Base-by-base conservation (phyloP, 2,797 vertebrate species). In the Euthynnus affinis region DNA sequence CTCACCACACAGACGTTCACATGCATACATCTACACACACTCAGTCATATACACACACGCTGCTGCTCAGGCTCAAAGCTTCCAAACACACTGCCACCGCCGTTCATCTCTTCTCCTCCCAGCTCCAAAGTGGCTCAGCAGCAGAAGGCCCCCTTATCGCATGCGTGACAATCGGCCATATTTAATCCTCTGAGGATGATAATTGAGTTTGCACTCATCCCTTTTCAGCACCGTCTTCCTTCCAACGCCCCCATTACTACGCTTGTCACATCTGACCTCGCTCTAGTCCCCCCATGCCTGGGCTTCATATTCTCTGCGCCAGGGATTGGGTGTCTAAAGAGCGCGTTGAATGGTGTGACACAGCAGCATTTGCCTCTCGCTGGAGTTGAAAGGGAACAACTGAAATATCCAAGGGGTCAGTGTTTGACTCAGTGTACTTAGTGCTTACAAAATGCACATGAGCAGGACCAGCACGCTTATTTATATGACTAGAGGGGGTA, bases 171-270 rank as follows among this genome's bases (percentile, higher is more conserved):
- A 91, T 91, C 60, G 78, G 70, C 89, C 90, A 88, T 83, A 87
- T 92, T 93, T 93, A 94, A 94, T 93, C 92, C 92, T 80, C 74
- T 32, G 76, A 90, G 89, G 86, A 82, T 86, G 67, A 89, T 93
- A 93, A 94, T 90, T 90, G 89, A 90, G 91, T 94, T 93, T 91
- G 75, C 71, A 23, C 79, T 92, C 83, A 87, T 88, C 88, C 83
- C 75, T 84, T 89, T 83, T 91, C 69, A 86, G 75, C 14, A 14
- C 64, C 23, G 58, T 66, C 81, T 78, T 85, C 69, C 66, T 76
- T 68, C 63, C 58, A 71, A 80, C 49, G 49, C 74, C 74, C 80
- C 85, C 84, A 92, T 92, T 88, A 91, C 83, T 77, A 85, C 78
- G 78, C 87, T 74, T 87, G 84, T 92, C 92, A 92, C 85, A 84